Conservation (phyloP, 2,888 invertebrate species). For the Sphaerophoria taeniata region DNA sequence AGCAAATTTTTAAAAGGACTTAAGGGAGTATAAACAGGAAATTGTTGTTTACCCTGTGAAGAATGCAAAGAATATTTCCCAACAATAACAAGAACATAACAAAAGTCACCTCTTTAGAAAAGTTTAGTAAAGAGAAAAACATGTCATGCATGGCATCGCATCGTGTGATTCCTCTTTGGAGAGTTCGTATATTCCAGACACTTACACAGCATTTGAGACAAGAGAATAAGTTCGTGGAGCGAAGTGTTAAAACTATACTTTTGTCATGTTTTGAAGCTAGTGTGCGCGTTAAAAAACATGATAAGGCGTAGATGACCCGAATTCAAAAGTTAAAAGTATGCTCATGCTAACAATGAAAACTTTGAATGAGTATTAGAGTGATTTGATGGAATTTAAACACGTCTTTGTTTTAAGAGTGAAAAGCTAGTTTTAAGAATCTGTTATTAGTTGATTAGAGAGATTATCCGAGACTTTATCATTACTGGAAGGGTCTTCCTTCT, state of each 20-base stretch:
- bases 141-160: constrained; percentile 9
- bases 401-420: too few species aligned
- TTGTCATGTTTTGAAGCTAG: background rate
- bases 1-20: constrained; percentile 13
- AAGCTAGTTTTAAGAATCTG: too few species aligned
- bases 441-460: too few species aligned
- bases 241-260: too few species aligned
- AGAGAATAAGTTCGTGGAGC: too few species aligned
- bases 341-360: constrained; percentile 1
- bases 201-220: background rate
- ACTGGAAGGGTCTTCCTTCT: too few species aligned
- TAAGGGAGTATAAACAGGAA: constrained; percentile 16
- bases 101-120: background rate
- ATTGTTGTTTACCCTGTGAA: constrained; percentile 23
- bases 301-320: constrained; percentile 21
- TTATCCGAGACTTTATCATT: too few species aligned
- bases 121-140: constrained; percentile 20
- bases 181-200: background rate
- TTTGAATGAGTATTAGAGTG: background rate
- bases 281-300: background rate
- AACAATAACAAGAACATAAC: constrained; percentile 31
- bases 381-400: too few species aligned
- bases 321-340: constrained; percentile 39
- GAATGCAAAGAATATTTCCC: background rate
- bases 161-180: background rate